phyloP scores from a whole-genome alignment of 1,140 invertebrate species.

The Brachionus plicatilis region DNA sequence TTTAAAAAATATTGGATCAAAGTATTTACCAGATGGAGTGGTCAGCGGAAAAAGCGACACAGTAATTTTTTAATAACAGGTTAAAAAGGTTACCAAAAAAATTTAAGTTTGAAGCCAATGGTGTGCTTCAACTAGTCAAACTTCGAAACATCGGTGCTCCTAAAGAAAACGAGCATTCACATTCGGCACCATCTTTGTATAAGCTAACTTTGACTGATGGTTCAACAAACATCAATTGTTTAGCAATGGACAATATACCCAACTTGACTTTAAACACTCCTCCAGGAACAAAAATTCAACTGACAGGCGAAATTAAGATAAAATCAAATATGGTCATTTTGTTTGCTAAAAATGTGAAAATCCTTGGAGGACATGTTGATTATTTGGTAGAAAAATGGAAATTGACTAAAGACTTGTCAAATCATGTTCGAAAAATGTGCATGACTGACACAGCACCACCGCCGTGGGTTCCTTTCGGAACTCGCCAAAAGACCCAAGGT shows the following conservation, averaged over 20 bases:
- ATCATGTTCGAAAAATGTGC: constrained; percentile 7
- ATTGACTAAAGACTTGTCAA: constrained; percentile 1
- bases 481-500: neutral
- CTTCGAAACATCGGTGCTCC: neutral
- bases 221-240: neutral
- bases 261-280: constrained; percentile 20
- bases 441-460: neutral
- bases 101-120: neutral
- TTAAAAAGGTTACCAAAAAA: neutral
- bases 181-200: neutral
- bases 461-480: constrained; percentile 31
- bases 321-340: neutral
- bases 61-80: neutral
- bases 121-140: neutral
- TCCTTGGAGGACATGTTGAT: constrained; percentile 20
- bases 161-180: constrained; percentile 17
- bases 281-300: constrained; percentile 4
- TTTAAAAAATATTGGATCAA: neutral
- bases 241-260: neutral
- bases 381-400: constrained; percentile 33
- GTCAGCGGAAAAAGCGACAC: neutral
- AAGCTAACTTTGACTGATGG: neutral
- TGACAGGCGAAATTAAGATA: neutral
- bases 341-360: constrained; percentile 9
- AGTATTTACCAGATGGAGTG: neutral